phyloP scores from a whole-genome alignment of 1,140 invertebrate genomes.

The Caenorhabditis tropicalis region DNA sequence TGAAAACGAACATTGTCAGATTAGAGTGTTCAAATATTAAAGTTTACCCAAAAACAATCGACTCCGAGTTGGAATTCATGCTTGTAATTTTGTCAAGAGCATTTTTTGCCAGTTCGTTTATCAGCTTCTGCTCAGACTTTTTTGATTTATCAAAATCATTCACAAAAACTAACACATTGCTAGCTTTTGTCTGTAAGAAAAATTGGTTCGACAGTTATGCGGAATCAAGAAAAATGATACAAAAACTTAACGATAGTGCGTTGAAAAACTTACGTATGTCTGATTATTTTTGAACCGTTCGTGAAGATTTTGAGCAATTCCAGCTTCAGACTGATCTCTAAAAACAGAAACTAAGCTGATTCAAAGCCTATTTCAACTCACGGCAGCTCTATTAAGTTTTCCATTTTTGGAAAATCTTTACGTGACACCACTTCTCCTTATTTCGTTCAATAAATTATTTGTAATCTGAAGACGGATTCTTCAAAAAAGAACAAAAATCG shows the following conservation, averaged over 20 bases:
- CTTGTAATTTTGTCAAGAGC: slow-evolving; percentile 2
- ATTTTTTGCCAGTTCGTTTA: background rate
- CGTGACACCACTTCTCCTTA: background rate
- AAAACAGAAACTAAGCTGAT: background rate
- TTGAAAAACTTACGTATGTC: background rate
- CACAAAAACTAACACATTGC: slow-evolving; percentile 2
- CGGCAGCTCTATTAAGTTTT: slow-evolving; percentile 6
- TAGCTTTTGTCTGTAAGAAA: slow-evolving; percentile 10
- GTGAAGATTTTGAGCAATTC: slow-evolving; percentile 29
- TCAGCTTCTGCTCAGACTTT: background rate
- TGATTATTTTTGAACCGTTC: slow-evolving; percentile 6
- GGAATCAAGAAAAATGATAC: no score
- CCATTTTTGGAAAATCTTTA: background rate
- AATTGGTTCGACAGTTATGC: background rate
- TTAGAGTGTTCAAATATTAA: no score
- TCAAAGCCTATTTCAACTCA: background rate
- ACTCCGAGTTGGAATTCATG: slow-evolving; percentile 33
- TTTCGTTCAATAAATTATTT: background rate
- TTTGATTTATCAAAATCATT: background rate
- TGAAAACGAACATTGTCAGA: background rate
- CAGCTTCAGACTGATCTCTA: slow-evolving; percentile 20
- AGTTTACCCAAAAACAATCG: slow-evolving; percentile 32
- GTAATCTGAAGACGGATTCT: background rate
- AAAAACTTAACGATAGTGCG: no score
- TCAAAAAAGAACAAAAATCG: background rate